These are phyloP conservation scores for Drosophila sordidula DNA, from an alignment of 2,888 invertebrate species.

Conservation along the genomic window DNA sequence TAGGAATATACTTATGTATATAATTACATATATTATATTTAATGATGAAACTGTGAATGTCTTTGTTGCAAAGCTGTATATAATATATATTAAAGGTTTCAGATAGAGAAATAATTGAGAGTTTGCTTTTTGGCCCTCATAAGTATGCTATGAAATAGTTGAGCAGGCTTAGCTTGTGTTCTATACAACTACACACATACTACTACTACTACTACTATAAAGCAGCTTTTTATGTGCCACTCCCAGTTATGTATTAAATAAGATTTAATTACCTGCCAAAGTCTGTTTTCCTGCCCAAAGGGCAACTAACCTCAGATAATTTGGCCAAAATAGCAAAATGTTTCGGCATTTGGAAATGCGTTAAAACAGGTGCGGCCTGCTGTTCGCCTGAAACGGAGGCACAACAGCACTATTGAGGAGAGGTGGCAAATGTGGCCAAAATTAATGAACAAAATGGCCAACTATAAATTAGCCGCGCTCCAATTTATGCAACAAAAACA, in stretches of 20 bases:
- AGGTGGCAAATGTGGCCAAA: constrained; percentile 37
- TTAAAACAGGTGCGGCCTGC: constrained; percentile 46
- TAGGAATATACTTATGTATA: too few relatives aligned
- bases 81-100: too few relatives aligned
- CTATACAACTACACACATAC: background rate
- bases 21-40: too few relatives aligned
- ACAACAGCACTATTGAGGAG: too few relatives aligned
- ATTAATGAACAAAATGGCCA: constrained; percentile 72
- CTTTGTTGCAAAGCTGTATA: too few relatives aligned
- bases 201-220: too few relatives aligned
- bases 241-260: constrained; percentile 30
- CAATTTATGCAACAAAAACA: constrained; percentile 62
- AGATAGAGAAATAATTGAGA: too few relatives aligned
- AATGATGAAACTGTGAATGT: too few relatives aligned
- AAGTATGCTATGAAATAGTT: constrained; percentile 44
- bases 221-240: constrained; percentile 11
- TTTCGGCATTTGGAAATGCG: constrained; percentile 23
- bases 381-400: background rate
- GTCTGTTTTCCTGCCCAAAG: constrained; percentile 17
- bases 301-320: constrained; percentile 34
- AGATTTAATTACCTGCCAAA: constrained; percentile 47
- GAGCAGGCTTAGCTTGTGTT: background rate
- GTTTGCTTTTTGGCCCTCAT: constrained; percentile 7
- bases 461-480: constrained; percentile 72
- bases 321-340: constrained; percentile 29